These are phyloP conservation scores for Apodemia duryi DNA, from an alignment of 2,888 invertebrate species.

Conservation along the genomic window DNA sequence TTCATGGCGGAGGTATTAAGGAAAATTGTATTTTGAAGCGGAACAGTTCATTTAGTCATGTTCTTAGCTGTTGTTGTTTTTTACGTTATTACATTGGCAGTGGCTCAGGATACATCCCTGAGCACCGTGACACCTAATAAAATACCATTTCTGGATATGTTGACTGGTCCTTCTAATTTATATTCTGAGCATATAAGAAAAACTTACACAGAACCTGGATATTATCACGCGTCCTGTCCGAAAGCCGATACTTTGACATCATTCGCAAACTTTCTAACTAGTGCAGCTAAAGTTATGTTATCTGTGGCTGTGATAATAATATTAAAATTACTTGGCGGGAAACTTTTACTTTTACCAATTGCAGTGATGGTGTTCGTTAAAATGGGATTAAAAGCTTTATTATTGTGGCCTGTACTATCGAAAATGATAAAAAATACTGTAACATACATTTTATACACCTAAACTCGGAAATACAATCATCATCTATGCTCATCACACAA, in stretches of 20 bases:
- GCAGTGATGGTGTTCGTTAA: conserved; percentile 59
- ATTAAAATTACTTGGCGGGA: conserved; percentile 61
- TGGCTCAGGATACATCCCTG: conserved; percentile 57
- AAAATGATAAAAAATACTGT: conserved; percentile 52
- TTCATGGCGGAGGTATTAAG: conserved; percentile 71
- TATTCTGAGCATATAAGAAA: conserved; percentile 60
- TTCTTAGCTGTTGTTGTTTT: conserved; percentile 53
- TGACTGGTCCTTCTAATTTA: conserved; percentile 58
- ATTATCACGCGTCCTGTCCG: conserved; percentile 54
- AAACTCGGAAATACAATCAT: too few species aligned
- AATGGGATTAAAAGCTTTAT: conserved; percentile 59
- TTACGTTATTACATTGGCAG: conserved; percentile 45
- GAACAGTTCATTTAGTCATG: conserved; percentile 68
- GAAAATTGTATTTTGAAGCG: conserved; percentile 49
- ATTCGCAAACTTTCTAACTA: conserved; percentile 62
- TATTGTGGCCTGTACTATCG: conserved; percentile 69
- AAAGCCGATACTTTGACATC: conserved; percentile 59
- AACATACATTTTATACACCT: too few species aligned
- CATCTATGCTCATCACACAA: too few species aligned
- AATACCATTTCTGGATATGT: conserved; percentile 60
- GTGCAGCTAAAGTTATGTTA: conserved; percentile 70
- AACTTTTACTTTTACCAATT: conserved; percentile 61
- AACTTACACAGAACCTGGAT: conserved; percentile 51
- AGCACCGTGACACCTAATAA: conserved; percentile 50
- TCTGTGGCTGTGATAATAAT: conserved; percentile 62